Evolutionary conservation across 2,797 vertebrate genomes (phyloP), one percentile per base, ranked within the genome.

Genomic region (Neosilurus hyrtlii): DNA sequence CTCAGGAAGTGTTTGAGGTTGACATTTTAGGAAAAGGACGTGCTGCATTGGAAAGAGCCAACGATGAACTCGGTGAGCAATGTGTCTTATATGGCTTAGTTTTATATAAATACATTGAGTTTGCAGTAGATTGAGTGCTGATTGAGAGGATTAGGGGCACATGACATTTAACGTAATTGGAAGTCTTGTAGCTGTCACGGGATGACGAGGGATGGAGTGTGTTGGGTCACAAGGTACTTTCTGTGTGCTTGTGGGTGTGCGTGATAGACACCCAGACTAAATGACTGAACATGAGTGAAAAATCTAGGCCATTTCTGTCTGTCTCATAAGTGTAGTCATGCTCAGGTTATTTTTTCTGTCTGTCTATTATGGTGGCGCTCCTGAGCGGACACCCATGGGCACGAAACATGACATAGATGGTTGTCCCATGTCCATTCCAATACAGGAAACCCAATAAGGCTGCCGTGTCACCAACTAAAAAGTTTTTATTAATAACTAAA

Each of bases 1-100:
- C 94, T 0, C 94, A 95, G 79, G 90, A 92, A 0, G 92, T 94
- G 14, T 94, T 94, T 52, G 90, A 94, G 75, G 94, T 98, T 83
- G 91, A 97, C 81, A 90, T 98, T 85, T 81, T 97, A 49, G 90
- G 92, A 1, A 87, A 91, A 66, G 97, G 96, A 6, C 93, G 92
- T 1, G 56, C 84, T 0, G 96, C 96, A 0, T 89, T 98, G 87
- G 94, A 96, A 90, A 89, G 75, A 3, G 96, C 94, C 24, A 97
- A 97, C 70, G 80, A 89, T 9, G 94, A 96, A 57, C 93, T 98
- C 61, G 97, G 96, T 98, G 89, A 88, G 91, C 20, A 9, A 5
- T 3, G 16, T 75, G 24, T 22, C 22, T 43, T n/a, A 16, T 74
- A 18, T 52, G 15, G 6, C n/a, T 3, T 0, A 12, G 16, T 37